Base-by-base conservation (phyloP, 2,797 vertebrate genomes). In the Heliangelus exortis region DNA sequence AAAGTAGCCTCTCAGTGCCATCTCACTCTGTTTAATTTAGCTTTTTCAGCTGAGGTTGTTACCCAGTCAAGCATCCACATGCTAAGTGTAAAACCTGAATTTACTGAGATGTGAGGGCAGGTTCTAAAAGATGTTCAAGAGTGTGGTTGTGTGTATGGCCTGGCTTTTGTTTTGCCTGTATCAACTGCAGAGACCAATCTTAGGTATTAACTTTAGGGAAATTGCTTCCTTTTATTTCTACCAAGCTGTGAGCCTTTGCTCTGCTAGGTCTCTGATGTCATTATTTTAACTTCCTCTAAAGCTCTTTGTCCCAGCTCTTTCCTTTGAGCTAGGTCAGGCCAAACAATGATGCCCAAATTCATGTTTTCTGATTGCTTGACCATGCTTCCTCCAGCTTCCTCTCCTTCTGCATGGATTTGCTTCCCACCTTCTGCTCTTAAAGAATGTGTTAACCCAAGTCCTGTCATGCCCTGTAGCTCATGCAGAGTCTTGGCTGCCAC, bases 381-480 rank as follows among this genome's bases (percentile, higher is more conserved):
- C 39, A 9, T 23, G 18, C 75, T 92, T 69, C 48, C 15, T 84
- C n/a, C 80, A 76, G 13, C 57, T 79, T 57, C 59, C 36, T 69
- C 59, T 84, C 45, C 31, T 74, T 51, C 67, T 77, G 59, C 9
- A 5, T 59, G 41, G 22, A 31, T 76, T 81, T 78, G 22, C 50
- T 55, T 61, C 59, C 55, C 86, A 31, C 43, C 25, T 66, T 72
- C n/a, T 59, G 21, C 22, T 63, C 34, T 17, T 51, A 25, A 15
- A 59, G 67, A 59, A 6, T 10, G 55, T 34, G 17, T 66, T 87
- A 62, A 62, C 43, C 33, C 12, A 12, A 4, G 13, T 28, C 31
- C 51, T n/a, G 0, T 47, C 20, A 13, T 6, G 4, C 13, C 73
- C 10, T 0, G 0, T 20, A 73, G 63, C 47, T 22, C 0, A 0